phyloP scores from a whole-genome alignment of 2,113 vertebrate species.

The Laticauda colubrina region DNA sequence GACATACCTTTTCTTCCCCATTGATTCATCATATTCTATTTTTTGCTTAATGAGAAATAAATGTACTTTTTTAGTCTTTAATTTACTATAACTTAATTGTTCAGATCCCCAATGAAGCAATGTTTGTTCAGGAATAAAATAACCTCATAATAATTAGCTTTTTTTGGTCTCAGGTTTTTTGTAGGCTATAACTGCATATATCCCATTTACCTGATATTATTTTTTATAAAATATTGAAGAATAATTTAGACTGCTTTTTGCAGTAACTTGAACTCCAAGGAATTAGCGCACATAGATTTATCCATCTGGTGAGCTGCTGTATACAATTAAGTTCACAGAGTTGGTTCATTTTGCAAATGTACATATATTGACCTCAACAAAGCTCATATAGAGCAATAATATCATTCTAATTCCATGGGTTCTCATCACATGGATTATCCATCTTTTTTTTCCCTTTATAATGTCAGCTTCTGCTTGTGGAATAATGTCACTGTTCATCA shows the following conservation, averaged over 20 bases:
- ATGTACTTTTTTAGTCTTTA: no score
- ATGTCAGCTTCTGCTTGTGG: not conserved
- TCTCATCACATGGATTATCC: not conserved
- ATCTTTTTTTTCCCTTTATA: not conserved
- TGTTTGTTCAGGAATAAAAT: not conserved
- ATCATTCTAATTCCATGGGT: not conserved
- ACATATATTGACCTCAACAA: not conserved
- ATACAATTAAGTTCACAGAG: not conserved
- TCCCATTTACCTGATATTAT: not conserved
- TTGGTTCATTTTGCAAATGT: not conserved
- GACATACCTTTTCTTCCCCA: no score
- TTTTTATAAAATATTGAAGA: not conserved
- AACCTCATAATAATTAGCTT: not conserved
- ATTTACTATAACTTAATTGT: not conserved
- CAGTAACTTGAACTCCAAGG: not conserved
- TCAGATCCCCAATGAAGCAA: not conserved
- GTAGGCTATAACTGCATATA: not conserved
- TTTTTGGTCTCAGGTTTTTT: not conserved
- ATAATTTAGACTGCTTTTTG: not conserved
- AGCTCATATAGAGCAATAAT: not conserved
- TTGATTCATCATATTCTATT: not conserved
- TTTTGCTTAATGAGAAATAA: not conserved
- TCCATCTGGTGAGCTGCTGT: not conserved
- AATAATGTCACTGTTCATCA: not conserved
- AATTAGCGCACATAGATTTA: not conserved